A percentile compares a stretch with the other conserved stretches of the same genome.
These are phyloP conservation scores for Lanius ludovicianus DNA, from an alignment of 2,113 vertebrate species.

Conservation along the genomic window DNA sequence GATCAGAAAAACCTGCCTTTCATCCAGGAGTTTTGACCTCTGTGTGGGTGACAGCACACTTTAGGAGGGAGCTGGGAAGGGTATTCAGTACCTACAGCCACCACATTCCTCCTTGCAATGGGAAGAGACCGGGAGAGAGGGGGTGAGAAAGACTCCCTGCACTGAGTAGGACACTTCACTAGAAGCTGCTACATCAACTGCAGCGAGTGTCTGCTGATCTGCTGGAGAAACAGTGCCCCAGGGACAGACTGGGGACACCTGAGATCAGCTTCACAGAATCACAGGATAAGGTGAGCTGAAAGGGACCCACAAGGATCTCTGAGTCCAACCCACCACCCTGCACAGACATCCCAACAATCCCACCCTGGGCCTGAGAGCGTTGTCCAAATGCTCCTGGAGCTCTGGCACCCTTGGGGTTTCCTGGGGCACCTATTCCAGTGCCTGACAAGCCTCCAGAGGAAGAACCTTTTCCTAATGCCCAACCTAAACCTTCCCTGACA, in stretches of 20 bases:
- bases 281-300: background rate
- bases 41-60: background rate
- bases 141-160: background rate
- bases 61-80: background rate
- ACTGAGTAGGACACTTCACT: rapidly evolving
- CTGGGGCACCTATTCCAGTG: background rate
- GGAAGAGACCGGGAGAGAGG: background rate
- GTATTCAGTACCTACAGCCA: background rate
- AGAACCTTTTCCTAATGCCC: background rate
- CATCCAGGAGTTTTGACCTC: background rate
- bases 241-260: background rate
- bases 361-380: background rate
- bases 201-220: background rate
- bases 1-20: background rate
- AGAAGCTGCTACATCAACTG: background rate
- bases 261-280: background rate
- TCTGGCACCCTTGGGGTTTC: background rate
- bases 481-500: background rate
- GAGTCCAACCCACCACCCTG: background rate
- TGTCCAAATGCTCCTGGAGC: background rate
- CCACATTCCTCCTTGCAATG: too few species aligned
- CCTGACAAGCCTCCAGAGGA: background rate
- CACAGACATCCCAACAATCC: background rate
- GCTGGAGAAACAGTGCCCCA: background rate
- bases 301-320: background rate